Conservation (phyloP, 2,113 vertebrate species). For the Brachypteracias leptosomus region DNA sequence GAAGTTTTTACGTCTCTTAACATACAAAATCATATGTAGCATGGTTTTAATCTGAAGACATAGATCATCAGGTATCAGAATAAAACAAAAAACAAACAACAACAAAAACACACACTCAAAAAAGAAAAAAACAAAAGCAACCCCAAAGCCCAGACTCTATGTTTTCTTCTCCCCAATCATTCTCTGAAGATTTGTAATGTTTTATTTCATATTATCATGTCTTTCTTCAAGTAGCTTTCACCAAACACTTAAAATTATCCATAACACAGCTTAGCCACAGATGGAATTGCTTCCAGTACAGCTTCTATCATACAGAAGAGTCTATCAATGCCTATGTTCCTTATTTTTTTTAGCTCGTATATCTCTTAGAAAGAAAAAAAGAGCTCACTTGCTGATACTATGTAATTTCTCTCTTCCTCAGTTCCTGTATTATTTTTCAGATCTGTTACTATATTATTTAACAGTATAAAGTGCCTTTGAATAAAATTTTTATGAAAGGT, state of each 20-base stretch:
- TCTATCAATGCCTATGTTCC: background rate
- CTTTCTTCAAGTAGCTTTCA: background rate
- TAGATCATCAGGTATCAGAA: background rate
- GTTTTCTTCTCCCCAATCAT: background rate
- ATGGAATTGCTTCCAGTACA: background rate
- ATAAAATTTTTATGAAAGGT: background rate
- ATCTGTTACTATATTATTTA: background rate
- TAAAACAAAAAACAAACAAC: background rate
- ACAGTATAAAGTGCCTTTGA: background rate
- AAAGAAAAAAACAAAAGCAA: background rate
- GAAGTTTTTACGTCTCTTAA: background rate
- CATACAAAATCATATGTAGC: background rate
- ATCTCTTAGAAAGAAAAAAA: background rate
- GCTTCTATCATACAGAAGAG: background rate
- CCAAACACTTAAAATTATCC: background rate
- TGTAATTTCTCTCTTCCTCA: background rate
- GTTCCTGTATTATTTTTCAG: background rate
- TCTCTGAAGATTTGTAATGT: background rate
- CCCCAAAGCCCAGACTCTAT: fast-evolving
- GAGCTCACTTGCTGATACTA: background rate
- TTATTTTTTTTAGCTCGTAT: background rate
- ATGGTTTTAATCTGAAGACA: background rate
- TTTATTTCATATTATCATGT: background rate
- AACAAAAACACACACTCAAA: background rate
- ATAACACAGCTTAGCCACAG: background rate